A percentile compares a stretch with the other conserved stretches of the same genome.
phyloP scores from a whole-genome alignment of 2,888 invertebrate genomes.

The Laothoe populi region DNA sequence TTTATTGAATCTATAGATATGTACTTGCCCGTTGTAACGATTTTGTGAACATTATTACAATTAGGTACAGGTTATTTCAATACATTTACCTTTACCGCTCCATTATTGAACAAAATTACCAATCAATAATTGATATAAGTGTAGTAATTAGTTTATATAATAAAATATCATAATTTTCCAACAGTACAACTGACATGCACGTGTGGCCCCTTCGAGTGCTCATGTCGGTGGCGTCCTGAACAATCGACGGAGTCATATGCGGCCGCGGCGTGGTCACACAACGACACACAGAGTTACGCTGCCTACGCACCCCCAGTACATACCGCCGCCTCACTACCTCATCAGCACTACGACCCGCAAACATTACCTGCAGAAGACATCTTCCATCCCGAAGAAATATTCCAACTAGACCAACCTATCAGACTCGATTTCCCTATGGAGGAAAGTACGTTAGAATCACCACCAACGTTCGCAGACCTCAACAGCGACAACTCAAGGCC shows the following conservation, averaged over 20 bases:
- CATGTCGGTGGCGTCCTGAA: constrained; percentile 83
- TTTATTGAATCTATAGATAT: too few species aligned
- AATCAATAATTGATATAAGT: too few species aligned
- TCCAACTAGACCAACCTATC: constrained; percentile 90
- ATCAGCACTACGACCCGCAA: constrained; percentile 84
- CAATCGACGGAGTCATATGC: constrained; percentile 64
- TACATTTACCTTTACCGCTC: too few species aligned
- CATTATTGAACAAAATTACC: too few species aligned
- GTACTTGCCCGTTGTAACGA: too few species aligned
- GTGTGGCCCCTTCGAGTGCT: constrained; percentile 90
- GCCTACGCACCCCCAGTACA: constrained; percentile 60
- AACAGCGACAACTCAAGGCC: constrained; percentile 89
- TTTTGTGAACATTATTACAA: too few species aligned
- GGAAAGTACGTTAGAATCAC: constrained; percentile 83
- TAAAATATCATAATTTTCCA: constrained; percentile 40
- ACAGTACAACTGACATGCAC: constrained; percentile 87
- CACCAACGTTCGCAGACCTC: constrained; percentile 89
- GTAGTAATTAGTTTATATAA: too few species aligned
- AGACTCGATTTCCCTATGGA: constrained; percentile 86
- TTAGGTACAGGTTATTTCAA: too few species aligned
- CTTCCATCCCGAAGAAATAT: constrained; percentile 91
- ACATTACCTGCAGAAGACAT: constrained; percentile 87
- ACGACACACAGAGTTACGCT: constrained; percentile 63
- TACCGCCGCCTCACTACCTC: constrained; percentile 64
- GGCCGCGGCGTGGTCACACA: constrained; percentile 64